These are phyloP conservation scores for Drosophila littoralis DNA, from an alignment of 1,140 invertebrate genomes.

Conservation along the genomic window DNA sequence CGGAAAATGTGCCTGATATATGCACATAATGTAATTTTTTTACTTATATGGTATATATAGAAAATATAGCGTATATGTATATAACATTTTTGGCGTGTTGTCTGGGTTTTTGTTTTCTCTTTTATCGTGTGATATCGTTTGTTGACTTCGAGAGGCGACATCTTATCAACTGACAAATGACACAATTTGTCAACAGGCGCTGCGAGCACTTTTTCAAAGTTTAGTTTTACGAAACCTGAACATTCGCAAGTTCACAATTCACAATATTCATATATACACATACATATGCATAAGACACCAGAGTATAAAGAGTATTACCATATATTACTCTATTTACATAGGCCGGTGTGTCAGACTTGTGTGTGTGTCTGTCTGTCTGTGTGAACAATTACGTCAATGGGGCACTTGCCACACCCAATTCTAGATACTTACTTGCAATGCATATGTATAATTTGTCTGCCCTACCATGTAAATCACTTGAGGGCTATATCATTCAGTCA, in stretches of 20 bases:
- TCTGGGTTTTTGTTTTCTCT: neutral
- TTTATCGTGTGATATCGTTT: slow-evolving; percentile 32
- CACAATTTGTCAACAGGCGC: slow-evolving; percentile 63
- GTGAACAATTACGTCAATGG: slow-evolving; percentile 74
- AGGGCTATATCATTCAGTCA: neutral
- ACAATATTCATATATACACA: neutral
- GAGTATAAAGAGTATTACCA: slow-evolving; percentile 48
- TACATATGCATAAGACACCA: slow-evolving; percentile 10
- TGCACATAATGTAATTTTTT: slow-evolving; percentile 1
- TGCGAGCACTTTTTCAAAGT: slow-evolving; percentile 9
- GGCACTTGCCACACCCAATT: slow-evolving; percentile 43
- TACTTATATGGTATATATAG: neutral
- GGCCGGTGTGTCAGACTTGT: slow-evolving; percentile 19
- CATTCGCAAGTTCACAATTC: slow-evolving; percentile 18
- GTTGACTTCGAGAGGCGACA: slow-evolving; percentile 29
- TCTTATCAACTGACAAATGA: slow-evolving; percentile 56
- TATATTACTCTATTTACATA: slow-evolving; percentile 27
- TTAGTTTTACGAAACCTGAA: slow-evolving; percentile 20
- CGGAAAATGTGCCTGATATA: slow-evolving; percentile 4
- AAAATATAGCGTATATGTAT: neutral
- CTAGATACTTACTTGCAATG: slow-evolving; percentile 25
- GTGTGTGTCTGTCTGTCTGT: slow-evolving; percentile 15
- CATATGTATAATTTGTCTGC: slow-evolving; percentile 5
- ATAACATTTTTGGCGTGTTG: slow-evolving; percentile 9
- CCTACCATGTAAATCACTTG: slow-evolving; percentile 38